Base-by-base conservation (phyloP, 2,113 vertebrate species). In the Pycnonotus jocosus region DNA sequence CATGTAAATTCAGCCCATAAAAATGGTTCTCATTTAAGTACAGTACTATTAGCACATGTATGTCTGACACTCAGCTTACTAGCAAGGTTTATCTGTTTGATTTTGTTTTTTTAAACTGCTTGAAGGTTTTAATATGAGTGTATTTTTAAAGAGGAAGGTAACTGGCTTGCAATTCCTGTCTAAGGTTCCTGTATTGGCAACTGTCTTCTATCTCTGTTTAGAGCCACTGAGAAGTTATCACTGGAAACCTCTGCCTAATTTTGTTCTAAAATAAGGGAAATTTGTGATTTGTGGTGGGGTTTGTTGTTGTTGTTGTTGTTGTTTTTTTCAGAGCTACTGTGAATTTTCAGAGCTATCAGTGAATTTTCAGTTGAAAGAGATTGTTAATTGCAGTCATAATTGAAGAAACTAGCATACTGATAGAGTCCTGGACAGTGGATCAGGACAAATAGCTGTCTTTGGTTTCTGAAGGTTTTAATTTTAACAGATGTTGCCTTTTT, bases 1-100 rank as follows among this genome's bases (percentile, higher is more conserved):
- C 11, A n/a, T 0, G 0, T 38, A 69, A 74, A 89, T 21, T 72
- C n/a, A 69, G 6, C 9, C 37, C 8, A 5, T 54, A 73, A 77
- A 84, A 78, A 65, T 28, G 4, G 9, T 80, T 61, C 17, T 81
- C 10, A 31, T 81, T 58, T 57, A 79, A 72, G 10, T 80, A 7
- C 57, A 47, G 78, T 68, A 27, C 11, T 69, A 23, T 50, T 60
- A 57, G 9, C 24, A 57, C 11, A 12, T 3, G 2, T 50, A 13
- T 30, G 17, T 60, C 86, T 90, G 37, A 71, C 38, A 57, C 19
- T 37, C 45, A 73, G 20, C 15, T 90, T 40, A 80, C 30, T 30
- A 77, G 45, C 70, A 78, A 72, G 14, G 19, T 69, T 86, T 65
- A 47, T 54, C 23, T 69, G 20, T 15, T 42, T 42, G 28, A 4